phyloP scores from a whole-genome alignment of 2,888 invertebrate species.

The Hyppa rectilinea region DNA sequence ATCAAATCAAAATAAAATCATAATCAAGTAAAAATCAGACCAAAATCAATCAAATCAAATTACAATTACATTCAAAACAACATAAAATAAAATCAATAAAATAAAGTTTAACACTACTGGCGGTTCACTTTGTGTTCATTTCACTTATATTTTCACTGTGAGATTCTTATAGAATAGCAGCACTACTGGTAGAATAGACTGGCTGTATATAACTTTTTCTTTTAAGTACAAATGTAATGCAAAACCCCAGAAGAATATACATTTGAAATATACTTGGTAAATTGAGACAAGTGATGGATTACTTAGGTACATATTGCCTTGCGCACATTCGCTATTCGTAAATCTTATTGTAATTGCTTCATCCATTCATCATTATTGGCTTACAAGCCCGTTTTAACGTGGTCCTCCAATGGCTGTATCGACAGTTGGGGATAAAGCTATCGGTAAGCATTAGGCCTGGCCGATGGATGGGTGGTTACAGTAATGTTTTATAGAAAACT shows the following conservation, averaged over 20 bases:
- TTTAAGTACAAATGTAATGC: slow-evolving; percentile 20
- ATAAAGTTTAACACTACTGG: too few relatives aligned
- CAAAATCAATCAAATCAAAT: too few relatives aligned
- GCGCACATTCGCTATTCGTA: background rate
- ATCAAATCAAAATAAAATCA: too few relatives aligned
- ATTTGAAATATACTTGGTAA: slow-evolving; percentile 10
- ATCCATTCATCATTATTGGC: background rate
- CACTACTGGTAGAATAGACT: too few relatives aligned
- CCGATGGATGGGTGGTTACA: background rate
- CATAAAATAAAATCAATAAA: too few relatives aligned
- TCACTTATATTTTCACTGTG: too few relatives aligned
- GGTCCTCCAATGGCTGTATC: background rate
- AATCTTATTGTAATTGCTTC: background rate
- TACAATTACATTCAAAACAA: too few relatives aligned
- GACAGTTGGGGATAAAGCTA: background rate
- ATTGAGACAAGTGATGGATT: slow-evolving; percentile 35
- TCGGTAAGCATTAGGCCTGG: background rate
- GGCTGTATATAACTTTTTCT: slow-evolving; percentile 5
- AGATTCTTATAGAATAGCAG: too few relatives aligned
- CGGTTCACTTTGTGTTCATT: too few relatives aligned
- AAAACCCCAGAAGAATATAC: background rate
- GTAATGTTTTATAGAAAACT: background rate
- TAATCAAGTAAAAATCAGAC: too few relatives aligned
- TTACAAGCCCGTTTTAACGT: background rate
- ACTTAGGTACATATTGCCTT: background rate